Percentiles rank a stretch among this genome's conserved stretches.
Conservation (phyloP, 2,113 vertebrate genomes). For the Forbesichthys papilliferus region DNA sequence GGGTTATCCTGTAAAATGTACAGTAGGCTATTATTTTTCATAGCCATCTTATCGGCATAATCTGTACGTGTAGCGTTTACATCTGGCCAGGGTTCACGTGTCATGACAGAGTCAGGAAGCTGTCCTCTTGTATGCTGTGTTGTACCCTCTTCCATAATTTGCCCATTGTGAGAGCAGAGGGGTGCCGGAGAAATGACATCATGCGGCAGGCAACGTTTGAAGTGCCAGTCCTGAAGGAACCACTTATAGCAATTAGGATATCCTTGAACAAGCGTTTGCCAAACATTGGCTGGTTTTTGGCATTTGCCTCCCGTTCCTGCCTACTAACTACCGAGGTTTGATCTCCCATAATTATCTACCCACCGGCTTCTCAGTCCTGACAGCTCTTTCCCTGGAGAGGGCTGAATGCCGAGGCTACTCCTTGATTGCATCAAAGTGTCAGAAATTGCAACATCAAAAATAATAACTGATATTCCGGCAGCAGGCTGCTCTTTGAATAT, state of each 20-base stretch:
- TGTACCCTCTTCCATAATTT: conserved; percentile 74
- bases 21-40: no score
- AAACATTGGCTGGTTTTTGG: conserved; percentile 90
- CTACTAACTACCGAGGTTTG: conserved; percentile 87
- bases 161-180: conserved; percentile 73
- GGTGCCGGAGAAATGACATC: conserved; percentile 86
- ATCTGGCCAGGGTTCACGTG: conserved; percentile 35
- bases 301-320: conserved; percentile 85
- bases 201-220: conserved; percentile 86
- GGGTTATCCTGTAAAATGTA: no score
- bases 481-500: conserved; percentile 79
- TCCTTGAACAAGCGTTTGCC: conserved; percentile 98
- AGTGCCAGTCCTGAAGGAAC: conserved; percentile 90
- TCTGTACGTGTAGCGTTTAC: background rate
- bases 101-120: conserved; percentile 58
- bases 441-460: conserved; percentile 88
- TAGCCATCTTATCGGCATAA: no score
- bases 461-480: conserved; percentile 84
- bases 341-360: conserved; percentile 95
- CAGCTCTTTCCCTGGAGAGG: conserved; percentile 82
- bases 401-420: conserved; percentile 77
- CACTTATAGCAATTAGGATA: conserved; percentile 99
- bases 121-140: conserved; percentile 61
- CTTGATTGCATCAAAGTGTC: conserved; percentile 83
- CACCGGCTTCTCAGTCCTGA: conserved; percentile 85